Percentiles rank a stretch among this genome's conserved stretches.
phyloP scores from a whole-genome alignment of 1,140 invertebrate genomes.

The Sycophaga agraensis region DNA sequence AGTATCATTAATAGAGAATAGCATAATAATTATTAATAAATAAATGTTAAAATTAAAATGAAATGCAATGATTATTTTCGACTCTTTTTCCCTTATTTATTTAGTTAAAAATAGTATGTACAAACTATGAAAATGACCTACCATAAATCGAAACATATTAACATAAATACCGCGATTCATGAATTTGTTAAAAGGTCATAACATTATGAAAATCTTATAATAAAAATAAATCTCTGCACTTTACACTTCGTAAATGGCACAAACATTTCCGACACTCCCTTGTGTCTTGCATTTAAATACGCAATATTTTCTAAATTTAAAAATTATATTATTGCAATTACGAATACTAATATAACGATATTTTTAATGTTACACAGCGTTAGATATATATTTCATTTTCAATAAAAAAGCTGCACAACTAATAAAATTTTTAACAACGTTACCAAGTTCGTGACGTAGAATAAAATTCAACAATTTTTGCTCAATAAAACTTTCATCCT shows the following conservation, averaged over 20 bases:
- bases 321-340: no score
- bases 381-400: not conserved
- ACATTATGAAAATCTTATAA: not conserved
- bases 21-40: constrained; percentile 9
- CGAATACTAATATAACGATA: no score
- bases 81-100: not conserved
- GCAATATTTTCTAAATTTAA: no score
- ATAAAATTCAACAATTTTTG: no score
- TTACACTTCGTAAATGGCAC: constrained; percentile 27
- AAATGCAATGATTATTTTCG: no score
- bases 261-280: constrained; percentile 7
- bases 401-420: not conserved
- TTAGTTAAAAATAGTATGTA: constrained; percentile 17
- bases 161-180: constrained; percentile 1
- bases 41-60: not conserved
- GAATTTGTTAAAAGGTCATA: constrained; percentile 10
- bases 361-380: no score
- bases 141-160: constrained; percentile 18
- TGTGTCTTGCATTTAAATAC: not conserved
- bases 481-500: no score
- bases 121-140: constrained; percentile 12
- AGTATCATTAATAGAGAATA: constrained; percentile 5
- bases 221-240: constrained; percentile 28
- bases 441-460: no score
- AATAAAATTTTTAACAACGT: not conserved